A percentile compares a stretch with the other conserved stretches of the same genome.
These are phyloP conservation scores for Drosophila pandora DNA, from an alignment of 1,140 invertebrate genomes.

Conservation along the genomic window DNA sequence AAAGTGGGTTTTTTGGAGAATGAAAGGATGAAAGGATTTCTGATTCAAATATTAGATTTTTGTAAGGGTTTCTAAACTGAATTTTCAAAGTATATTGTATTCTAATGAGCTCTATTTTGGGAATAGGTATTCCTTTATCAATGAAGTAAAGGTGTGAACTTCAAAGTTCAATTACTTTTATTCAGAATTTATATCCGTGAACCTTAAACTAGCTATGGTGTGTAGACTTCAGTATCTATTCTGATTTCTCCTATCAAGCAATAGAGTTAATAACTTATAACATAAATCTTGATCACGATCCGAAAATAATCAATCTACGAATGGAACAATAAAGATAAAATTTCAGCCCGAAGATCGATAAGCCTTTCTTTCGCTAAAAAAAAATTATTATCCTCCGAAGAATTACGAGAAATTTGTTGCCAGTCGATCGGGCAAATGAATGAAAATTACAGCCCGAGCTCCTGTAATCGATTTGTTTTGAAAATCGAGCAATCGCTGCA, in stretches of 20 bases:
- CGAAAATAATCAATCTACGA: background rate
- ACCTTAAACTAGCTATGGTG: background rate
- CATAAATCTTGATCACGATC: background rate
- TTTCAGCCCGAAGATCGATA: background rate
- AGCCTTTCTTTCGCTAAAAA: background rate
- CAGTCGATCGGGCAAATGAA: conserved; percentile 4
- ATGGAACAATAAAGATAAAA: background rate
- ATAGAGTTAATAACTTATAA: background rate
- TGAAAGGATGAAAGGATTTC: background rate
- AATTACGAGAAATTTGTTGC: background rate
- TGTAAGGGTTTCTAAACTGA: too few relatives aligned
- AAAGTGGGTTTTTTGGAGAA: conserved; percentile 4
- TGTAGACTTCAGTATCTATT: too few relatives aligned
- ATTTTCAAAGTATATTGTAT: too few relatives aligned
- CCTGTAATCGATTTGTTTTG: conserved; percentile 17
- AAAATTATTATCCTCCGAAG: background rate
- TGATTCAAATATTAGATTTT: conserved; percentile 1
- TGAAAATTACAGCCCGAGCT: conserved; percentile 25
- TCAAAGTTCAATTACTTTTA: background rate
- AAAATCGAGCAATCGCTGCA: conserved; percentile 19
- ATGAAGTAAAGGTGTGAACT: background rate
- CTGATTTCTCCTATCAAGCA: background rate
- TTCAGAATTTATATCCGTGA: background rate
- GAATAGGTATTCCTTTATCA: background rate
- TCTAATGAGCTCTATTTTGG: background rate